Base-by-base conservation (phyloP, 2,888 invertebrate species). In the Chironomus riparius region DNA sequence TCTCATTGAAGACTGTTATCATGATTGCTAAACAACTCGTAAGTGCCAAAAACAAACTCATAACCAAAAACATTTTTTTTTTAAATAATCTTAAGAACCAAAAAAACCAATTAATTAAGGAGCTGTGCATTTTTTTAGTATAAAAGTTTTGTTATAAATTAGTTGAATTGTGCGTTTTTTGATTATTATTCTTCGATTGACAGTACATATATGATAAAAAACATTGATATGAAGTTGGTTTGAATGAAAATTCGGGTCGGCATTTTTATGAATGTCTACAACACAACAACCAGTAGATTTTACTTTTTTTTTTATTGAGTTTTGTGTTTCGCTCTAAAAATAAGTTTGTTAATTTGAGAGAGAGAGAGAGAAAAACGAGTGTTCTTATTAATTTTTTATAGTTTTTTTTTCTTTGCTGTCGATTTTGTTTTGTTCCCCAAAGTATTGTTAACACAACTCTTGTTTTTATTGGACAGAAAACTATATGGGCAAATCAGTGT, bases 11-110 rank as follows among this genome's bases (percentile, higher is more conserved):
- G 85, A 91, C 91, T 77, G 91, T 91, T 78, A 85, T 90, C 78
- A 88, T 90, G 89, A 87, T 91, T 79, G 89, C 91, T 78, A 88
- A 90, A 81, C 91, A 91, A 83, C 84, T 91, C 81, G 86, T 91
- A 82, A 82, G 83, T 80, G 68, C 68, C 4, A 47, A 65, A 73
- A 50, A 70, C 47, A 47, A 15, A 21, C 21, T 24, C 24, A 65
- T 24, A 56, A 65, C 22, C 65, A 65, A 62, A 15, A 65, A 65
- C 24, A 65, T 65, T 24, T 65, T 65, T 56, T 56, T 56, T 56
- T 15, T n/a, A 50, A n/a, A n/a, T n/a, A n/a, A 56, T 56, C 18
- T 56, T 56, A 18, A 56, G 18, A 65, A 6, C 65, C 22, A 24
- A 22, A 62, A 65, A 24, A 2, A 56, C 18, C 5, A 15, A 18